Percentiles rank a stretch among this genome's conserved stretches.
These are phyloP conservation scores for Wiebesia pumilae DNA, from an alignment of 1,140 invertebrate species.

Conservation along the genomic window DNA sequence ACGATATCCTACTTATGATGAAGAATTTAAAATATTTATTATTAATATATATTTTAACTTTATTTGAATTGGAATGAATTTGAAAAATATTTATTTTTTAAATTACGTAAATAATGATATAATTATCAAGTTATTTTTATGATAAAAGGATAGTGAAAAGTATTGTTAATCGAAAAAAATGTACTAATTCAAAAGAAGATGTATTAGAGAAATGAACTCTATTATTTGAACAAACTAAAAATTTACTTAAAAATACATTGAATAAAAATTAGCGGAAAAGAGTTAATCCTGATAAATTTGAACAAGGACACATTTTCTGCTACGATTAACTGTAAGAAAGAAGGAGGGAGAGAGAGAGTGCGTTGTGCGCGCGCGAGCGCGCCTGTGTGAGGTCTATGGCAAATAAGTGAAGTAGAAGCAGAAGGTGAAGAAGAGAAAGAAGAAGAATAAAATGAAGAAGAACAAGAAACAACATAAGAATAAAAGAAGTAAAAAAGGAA, in stretches of 20 bases:
- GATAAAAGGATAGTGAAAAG: background rate
- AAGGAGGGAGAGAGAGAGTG: slow-evolving; percentile 42
- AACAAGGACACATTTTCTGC: background rate
- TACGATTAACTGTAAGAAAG: background rate
- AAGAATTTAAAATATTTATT: background rate
- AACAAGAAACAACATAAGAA: slow-evolving; percentile 33
- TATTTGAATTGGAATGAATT: background rate
- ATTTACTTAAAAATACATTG: background rate
- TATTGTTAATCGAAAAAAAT: background rate
- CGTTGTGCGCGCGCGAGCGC: background rate
- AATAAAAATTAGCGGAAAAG: background rate
- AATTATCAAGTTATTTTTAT: background rate
- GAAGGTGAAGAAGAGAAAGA: slow-evolving; percentile 38
- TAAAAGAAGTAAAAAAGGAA: slow-evolving; percentile 46
- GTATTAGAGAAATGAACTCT: background rate
- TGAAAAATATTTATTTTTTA: background rate
- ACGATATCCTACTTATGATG: no score
- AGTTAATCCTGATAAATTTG: background rate
- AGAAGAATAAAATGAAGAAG: slow-evolving; percentile 38
- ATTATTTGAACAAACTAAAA: background rate
- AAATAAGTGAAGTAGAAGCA: slow-evolving; percentile 35
- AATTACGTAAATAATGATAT: background rate
- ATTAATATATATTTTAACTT: background rate
- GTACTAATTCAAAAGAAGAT: background rate
- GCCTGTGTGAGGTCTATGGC: slow-evolving; percentile 36